Evolutionary conservation across 2,113 vertebrate species (phyloP), one percentile per base, ranked within the genome.

Genomic region (Proterorhinus semilunaris): DNA sequence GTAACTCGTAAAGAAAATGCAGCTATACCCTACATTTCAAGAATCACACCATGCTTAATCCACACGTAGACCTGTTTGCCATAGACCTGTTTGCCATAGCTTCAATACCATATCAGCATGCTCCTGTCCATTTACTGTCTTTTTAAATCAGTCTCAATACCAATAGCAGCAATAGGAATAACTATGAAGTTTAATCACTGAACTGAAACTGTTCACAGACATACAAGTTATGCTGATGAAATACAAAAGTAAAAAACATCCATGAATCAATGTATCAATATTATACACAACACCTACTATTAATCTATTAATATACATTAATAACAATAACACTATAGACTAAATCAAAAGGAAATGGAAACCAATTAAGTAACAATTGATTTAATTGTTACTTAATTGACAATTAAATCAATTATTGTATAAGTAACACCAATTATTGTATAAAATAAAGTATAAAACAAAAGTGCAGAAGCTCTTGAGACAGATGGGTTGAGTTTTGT

Each of bases 401-500:
- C 4, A 36, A 1, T 36, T 36, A 36, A 36, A 36, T 36, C 3
- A 36, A 4, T 36, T 36, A n/a, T n/a, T n/a, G n/a, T n/a, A n/a
- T n/a, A 36, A 36, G 27, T 36, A 55, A n/a, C 21, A 55, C 15
- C 6, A 10, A 55, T 55, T 8, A 54, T 55, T 55, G 2, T 17
- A 10, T 17, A 5, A 44, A 43, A 15, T 8, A 55, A 44, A 61
- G 27, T 8, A 73, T 53, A 16, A 62, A 72, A 53, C 11, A 15
- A 10, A 36, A 53, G 13, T 49, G 63, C 16, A 51, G 54, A 51
- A n/a, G 62, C 7, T n/a, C n/a, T n/a, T n/a, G n/a, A n/a, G 27
- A 73, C 91, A 93, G 89, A 90, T 91, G 91, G 91, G 80, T 73
- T 62, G 51, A 75, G 71, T 81, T 77, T 75, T 84, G 72, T 78